Evolutionary conservation across 2,797 vertebrate genomes (phyloP), one percentile per base, ranked within the genome.

Genomic region (Rhinella marina): DNA sequence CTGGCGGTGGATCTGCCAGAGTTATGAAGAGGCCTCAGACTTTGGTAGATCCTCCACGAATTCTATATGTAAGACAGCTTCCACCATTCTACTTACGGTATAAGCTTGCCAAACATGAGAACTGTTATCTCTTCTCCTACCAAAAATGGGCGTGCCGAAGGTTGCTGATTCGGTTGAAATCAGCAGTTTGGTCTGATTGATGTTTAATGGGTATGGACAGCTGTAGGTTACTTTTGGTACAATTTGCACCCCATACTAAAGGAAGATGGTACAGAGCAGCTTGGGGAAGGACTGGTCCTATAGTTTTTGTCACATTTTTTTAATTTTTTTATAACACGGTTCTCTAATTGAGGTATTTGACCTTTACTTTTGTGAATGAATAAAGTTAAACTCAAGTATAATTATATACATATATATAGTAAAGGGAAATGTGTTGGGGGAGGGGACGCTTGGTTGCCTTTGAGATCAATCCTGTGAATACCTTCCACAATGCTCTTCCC

Each of bases 391-490:
- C 10, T 21, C 17, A 11, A 50, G 73, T 76, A 50, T n/a, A 7
- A 52, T 52, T 50, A 23, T n/a, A n/a, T n/a, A n/a, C n/a, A n/a
- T 52, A 23, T 76, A 2, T 76, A 14, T 76, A 52, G 41, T 50
- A 52, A 76, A 52, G 21, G 73, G 48, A 81, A 78, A 29, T 21
- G 11, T 25, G 5, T 72, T 70, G 32, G 25, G 32, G 66, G 16
- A 48, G 66, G 32, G 76, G n/a, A 54, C n/a, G 41, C 27, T 76
- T 14, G 21, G 64, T 73, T 73, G 78, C 62, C 23, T 32, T 75
- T 70, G 79, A 21, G 64, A 21, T 61, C 57, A 76, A 70, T 89
- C 81, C 25, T 73, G 52, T 86, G 66, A 77, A 54, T 79, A 85
- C 61, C 70, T 85, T 59, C 21, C 72, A 62, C 73, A 86, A 81